Conservation (phyloP, 2,888 invertebrate species). For the Drosophila rellima region DNA sequence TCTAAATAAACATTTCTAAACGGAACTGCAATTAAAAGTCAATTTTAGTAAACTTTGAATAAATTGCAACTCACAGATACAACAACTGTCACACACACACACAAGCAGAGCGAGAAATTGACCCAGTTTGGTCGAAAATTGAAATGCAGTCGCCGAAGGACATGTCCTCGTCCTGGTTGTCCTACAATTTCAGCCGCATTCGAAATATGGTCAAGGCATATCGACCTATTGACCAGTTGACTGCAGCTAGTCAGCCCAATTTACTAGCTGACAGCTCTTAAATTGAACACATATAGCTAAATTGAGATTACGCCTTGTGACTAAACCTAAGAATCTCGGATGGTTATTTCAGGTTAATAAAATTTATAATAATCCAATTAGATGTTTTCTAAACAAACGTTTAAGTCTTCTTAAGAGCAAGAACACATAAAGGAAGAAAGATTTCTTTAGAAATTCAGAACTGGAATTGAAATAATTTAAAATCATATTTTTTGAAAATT, state of each 20-base stretch:
- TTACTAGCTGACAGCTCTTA: slow-evolving; percentile 1
- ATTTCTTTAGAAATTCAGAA: too few species aligned
- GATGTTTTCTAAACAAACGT: not conserved
- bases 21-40: slow-evolving; percentile 33
- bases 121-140: slow-evolving; percentile 62
- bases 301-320: not conserved
- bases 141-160: slow-evolving; percentile 67
- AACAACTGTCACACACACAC: slow-evolving; percentile 7
- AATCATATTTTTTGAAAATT: too few species aligned
- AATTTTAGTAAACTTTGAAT: slow-evolving; percentile 25
- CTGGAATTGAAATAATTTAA: too few species aligned
- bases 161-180: slow-evolving; percentile 69
- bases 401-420: too few species aligned
- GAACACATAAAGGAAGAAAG: too few species aligned
- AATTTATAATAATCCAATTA: not conserved
- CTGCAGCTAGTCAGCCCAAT: slow-evolving; percentile 15
- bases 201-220: slow-evolving; percentile 60
- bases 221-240: slow-evolving; percentile 34
- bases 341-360: not conserved
- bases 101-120: slow-evolving; percentile 28
- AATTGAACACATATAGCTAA: slow-evolving; percentile 1
- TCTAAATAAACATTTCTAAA: not conserved
- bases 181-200: slow-evolving; percentile 41
- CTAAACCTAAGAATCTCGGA: not conserved
- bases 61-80: slow-evolving; percentile 23